A percentile compares a stretch with the other conserved stretches of the same genome.
Conservation (phyloP, 2,113 vertebrate genomes). For the Paramisgurnus dabryanus region DNA sequence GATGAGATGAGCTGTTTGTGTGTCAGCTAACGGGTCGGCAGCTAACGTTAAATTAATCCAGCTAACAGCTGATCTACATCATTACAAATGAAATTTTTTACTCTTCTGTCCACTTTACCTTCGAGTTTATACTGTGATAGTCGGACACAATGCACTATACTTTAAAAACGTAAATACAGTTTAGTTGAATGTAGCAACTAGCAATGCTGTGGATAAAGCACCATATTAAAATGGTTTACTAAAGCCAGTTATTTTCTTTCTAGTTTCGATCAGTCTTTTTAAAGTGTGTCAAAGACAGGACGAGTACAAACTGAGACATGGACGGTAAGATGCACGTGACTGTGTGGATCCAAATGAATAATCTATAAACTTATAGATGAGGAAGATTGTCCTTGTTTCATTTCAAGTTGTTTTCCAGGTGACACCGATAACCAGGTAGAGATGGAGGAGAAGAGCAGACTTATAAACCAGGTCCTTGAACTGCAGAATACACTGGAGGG, state of each 20-base stretch:
- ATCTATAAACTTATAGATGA: not conserved
- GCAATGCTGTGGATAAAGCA: not conserved
- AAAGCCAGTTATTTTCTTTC: not conserved
- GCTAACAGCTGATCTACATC: not conserved
- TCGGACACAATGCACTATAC: not conserved
- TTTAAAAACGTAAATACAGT: not conserved
- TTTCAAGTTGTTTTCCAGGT: slow-evolving; percentile 63
- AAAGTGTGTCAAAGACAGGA: slow-evolving; percentile 55
- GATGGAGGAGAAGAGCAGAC: slow-evolving; percentile 90
- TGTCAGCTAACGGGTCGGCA: slow-evolving; percentile 10
- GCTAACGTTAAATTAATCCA: not conserved
- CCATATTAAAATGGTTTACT: not conserved
- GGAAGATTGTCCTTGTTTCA: too few species aligned
- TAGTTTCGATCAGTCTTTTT: not conserved
- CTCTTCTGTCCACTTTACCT: not conserved
- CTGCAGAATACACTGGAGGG: slow-evolving; percentile 92
- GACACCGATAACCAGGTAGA: slow-evolving; percentile 91
- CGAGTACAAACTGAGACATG: slow-evolving; percentile 67
- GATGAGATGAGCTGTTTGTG: not conserved
- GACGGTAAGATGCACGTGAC: slow-evolving; percentile 59
- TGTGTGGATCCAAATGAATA: not conserved
- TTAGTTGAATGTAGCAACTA: not conserved
- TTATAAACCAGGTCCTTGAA: slow-evolving; percentile 93
- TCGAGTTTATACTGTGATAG: not conserved
- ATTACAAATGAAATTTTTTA: not conserved